Evolutionary conservation across 1,140 invertebrate genomes (phyloP), one percentile per base, ranked within the genome.

Genomic region (Heliconius hermathena): DNA sequence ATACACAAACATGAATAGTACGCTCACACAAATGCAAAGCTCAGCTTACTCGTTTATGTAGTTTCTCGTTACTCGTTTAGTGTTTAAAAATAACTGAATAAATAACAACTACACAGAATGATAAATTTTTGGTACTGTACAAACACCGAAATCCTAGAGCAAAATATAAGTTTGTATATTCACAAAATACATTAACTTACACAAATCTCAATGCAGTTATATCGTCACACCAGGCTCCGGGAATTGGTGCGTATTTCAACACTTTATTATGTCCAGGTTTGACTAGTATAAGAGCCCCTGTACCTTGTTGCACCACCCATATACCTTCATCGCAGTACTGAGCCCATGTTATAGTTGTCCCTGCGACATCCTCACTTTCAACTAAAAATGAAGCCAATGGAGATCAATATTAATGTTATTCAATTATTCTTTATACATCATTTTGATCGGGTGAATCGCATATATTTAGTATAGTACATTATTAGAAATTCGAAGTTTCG

Each of bases 281-380:
- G 2, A 94, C 83, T 2, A 94, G 82, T 18, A 95, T 76, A 33
- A 95, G 82, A 29, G 91, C 85, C 3, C 94, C 94, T 6, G 90
- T 91, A 0, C 88, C 91, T 4, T 84, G 79, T 73, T 94, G 94
- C 0, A 90, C 83, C 16, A 92, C 86, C 94, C 93, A 94, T 9
- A 94, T 82, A 3, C 91, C 91, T 71, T 91, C 90, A 0, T 90
- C 89, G 57, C 88, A 89, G 73, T 93, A 93, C 18, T 90, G 79
- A 8, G 91, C 93, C 93, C 93, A 94, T 9, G 88, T 91, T 22
- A 94, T 85, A 1, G 90, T 91, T 36, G 89, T 91, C 1, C 90
- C 90, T n/a, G 87, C 71, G 78, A 83, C 85, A 60, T 85, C 89
- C 13, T 94, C 93, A 57, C 85, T 89, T 84, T 93, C 93, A 66